phyloP scores from a whole-genome alignment of 2,113 vertebrate genomes.

The Chaetura pelagica region DNA sequence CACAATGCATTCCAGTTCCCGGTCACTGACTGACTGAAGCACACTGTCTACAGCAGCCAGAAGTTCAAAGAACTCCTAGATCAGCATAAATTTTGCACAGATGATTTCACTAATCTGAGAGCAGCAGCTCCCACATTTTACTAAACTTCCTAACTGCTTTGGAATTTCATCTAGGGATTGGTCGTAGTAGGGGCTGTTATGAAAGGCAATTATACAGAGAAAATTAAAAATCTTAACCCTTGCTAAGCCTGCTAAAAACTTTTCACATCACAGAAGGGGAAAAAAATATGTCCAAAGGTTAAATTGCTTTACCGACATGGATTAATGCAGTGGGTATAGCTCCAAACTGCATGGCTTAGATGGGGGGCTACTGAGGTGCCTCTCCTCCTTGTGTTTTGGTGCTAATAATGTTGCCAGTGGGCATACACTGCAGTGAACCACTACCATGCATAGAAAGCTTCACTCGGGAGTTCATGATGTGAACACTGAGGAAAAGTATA shows the following conservation, averaged over 20 bases:
- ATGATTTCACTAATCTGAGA: conserved; percentile 14
- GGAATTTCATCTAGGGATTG: background rate
- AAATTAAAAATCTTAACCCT: background rate
- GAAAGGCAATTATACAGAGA: background rate
- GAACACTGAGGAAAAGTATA: background rate
- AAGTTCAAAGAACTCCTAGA: background rate
- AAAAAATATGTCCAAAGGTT: background rate
- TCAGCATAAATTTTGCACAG: background rate
- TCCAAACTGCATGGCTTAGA: background rate
- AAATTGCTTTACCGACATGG: background rate
- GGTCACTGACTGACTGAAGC: background rate
- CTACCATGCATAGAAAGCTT: background rate
- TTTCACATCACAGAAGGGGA: background rate
- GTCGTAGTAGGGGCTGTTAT: background rate
- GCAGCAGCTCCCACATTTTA: background rate
- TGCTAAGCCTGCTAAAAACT: background rate
- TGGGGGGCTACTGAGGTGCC: background rate
- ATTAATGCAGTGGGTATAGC: background rate
- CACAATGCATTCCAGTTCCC: background rate
- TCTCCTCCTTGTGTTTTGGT: background rate
- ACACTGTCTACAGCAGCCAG: background rate
- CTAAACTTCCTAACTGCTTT: background rate
- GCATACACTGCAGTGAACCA: background rate
- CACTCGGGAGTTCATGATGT: background rate
- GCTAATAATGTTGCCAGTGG: background rate